A percentile compares a stretch with the other conserved stretches of the same genome.
phyloP scores from a whole-genome alignment of 2,888 invertebrate genomes.

The Tridacna crocea region DNA sequence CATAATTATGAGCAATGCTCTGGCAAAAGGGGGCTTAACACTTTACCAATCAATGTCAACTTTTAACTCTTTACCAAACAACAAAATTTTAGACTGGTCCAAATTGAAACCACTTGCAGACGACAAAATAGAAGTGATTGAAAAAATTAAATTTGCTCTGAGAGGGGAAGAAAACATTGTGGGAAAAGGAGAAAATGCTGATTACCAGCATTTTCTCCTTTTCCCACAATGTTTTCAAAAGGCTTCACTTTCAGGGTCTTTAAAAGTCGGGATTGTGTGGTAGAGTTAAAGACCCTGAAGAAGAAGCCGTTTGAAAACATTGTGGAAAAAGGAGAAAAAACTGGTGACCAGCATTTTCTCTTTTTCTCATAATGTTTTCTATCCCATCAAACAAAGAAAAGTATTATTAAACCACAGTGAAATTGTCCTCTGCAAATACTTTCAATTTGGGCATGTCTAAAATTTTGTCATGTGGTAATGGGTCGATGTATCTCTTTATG shows the following conservation, averaged over 20 bases:
- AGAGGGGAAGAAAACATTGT: background rate
- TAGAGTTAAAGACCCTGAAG: background rate
- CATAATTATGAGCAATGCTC: too few species aligned
- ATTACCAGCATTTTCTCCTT: background rate
- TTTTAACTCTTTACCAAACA: too few species aligned
- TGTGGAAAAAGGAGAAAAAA: background rate
- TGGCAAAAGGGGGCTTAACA: too few species aligned
- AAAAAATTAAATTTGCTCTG: too few species aligned
- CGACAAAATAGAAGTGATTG: background rate
- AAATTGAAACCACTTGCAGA: background rate
- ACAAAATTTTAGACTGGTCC: background rate
- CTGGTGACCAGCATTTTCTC: background rate
- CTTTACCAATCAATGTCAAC: too few species aligned
- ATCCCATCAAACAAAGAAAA: too few species aligned
- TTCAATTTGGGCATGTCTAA: too few species aligned
- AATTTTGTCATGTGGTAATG: too few species aligned
- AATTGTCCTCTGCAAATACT: too few species aligned
- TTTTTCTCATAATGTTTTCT: background rate
- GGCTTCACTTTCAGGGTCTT: background rate
- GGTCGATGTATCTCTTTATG: too few species aligned
- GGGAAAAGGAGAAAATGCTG: background rate
- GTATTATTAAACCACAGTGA: too few species aligned
- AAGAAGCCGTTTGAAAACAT: too few species aligned
- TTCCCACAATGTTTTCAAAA: background rate
- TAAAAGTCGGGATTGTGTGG: background rate